Evolutionary conservation across 2,797 vertebrate species (phyloP).

Genomic region (Myotis myotis): DNA sequence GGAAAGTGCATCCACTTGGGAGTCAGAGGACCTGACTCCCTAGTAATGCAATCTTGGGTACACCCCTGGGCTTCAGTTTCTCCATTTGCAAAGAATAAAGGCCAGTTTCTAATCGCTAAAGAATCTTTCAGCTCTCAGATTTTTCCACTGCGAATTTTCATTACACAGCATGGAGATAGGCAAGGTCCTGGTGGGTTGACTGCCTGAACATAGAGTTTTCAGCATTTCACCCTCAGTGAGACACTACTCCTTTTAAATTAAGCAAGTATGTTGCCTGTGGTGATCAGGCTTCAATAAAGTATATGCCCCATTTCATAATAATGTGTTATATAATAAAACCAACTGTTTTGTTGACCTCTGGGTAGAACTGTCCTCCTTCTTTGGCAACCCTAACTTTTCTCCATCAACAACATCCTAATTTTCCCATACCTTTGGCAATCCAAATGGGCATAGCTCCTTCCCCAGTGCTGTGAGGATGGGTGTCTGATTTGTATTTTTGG

Average conservation of each 20-base stretch:
- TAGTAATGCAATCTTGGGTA: background rate
- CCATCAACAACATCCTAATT: conserved; percentile 11
- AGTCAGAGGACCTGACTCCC: background rate
- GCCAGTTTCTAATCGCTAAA: background rate
- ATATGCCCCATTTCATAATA: conserved; percentile 38
- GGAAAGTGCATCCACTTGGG: background rate
- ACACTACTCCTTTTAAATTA: conserved; percentile 57
- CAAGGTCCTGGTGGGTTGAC: background rate
- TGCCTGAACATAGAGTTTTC: conserved; percentile 18
- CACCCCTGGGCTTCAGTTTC: background rate
- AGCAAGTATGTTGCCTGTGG: conserved; percentile 36
- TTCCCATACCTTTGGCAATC: background rate
- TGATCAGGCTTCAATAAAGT: conserved; percentile 55
- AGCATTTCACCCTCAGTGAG: conserved; percentile 44
- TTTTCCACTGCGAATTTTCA: conserved; percentile 18
- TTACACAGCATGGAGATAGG: background rate
- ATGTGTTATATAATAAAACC: conserved; percentile 56
- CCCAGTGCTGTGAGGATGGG: background rate
- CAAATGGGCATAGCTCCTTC: background rate
- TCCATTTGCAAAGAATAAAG: background rate
- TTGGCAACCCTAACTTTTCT: conserved; percentile 16
- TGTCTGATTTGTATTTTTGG: conserved; percentile 5
- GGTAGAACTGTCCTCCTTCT: conserved; percentile 32
- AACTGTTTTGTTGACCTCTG: conserved; percentile 50
- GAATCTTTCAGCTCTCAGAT: background rate